A percentile compares a stretch with the other conserved stretches of the same genome.
These are phyloP conservation scores for Penaeus chinensis DNA, from an alignment of 1,140 invertebrate genomes.

Conservation along the genomic window DNA sequence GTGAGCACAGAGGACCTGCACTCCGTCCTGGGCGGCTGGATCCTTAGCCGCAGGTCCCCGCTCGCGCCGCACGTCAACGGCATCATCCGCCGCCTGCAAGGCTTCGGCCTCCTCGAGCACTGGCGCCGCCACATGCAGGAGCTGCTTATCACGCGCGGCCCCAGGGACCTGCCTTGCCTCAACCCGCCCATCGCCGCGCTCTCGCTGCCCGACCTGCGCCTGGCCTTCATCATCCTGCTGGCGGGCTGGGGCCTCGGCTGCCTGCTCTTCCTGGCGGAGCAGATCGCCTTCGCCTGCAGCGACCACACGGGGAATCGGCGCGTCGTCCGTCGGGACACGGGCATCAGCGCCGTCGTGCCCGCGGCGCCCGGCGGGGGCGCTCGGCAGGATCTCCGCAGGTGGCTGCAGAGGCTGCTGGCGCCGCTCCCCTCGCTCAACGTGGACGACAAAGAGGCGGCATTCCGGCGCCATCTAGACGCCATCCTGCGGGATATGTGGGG, in stretches of 20 bases:
- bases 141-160: conserved; percentile 31
- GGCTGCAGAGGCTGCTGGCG: background rate
- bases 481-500: conserved; percentile 40
- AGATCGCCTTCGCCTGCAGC: background rate
- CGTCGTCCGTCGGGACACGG: background rate
- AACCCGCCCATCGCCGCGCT: conserved; percentile 47
- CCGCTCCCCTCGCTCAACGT: conserved; percentile 20
- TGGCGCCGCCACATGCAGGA: conserved; percentile 51
- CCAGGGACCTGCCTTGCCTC: conserved; percentile 51
- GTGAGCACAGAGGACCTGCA: conserved; percentile 52
- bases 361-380: background rate
- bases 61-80: conserved; percentile 38
- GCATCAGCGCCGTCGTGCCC: background rate
- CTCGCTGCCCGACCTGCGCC: conserved; percentile 43
- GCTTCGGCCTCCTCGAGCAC: conserved; percentile 51
- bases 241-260: conserved; percentile 39
- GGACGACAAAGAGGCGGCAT: conserved; percentile 19
- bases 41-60: conserved; percentile 38
- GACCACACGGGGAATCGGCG: no score
- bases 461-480: conserved; percentile 26
- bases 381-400: background rate
- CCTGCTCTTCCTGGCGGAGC: conserved; percentile 33
- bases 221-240: conserved; percentile 49
- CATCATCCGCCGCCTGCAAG: conserved; percentile 55
- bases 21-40: conserved; percentile 57